A percentile compares a stretch with the other conserved stretches of the same genome.
These are phyloP conservation scores for Montipora capitata DNA, from an alignment of 92 coral and sea anemone genomes.

Conservation along the genomic window DNA sequence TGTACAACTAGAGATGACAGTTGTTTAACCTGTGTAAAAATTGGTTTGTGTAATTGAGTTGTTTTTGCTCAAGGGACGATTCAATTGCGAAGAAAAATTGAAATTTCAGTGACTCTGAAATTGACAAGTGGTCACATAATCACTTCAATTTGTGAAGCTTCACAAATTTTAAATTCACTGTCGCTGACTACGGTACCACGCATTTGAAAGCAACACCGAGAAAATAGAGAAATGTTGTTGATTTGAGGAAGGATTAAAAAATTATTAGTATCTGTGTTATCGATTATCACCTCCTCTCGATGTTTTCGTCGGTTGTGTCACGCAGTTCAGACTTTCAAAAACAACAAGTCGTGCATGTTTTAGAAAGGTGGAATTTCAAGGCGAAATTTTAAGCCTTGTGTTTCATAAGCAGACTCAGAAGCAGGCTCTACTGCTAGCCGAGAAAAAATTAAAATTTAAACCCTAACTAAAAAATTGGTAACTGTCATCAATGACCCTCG, in stretches of 20 bases:
- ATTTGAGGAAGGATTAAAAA: no score
- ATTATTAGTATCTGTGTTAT: no score
- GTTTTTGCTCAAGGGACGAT: not conserved
- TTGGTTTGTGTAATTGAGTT: no score
- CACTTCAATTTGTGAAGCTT: slow-evolving; percentile 8
- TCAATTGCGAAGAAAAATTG: not conserved
- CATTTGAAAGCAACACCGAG: no score
- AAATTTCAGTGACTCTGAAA: slow-evolving; percentile 1
- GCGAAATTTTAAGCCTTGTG: not conserved
- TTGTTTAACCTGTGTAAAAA: no score
- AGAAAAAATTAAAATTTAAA: not conserved
- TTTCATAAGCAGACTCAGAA: not conserved
- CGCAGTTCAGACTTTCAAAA: no score
- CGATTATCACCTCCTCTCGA: no score
- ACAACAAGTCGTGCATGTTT: no score
- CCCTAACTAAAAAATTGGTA: not conserved
- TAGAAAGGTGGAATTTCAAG: no score
- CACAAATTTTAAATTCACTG: slow-evolving; percentile 7
- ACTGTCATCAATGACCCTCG: not conserved
- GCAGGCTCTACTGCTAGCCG: not conserved
- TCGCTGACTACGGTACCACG: not conserved
- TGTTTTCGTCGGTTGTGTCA: no score
- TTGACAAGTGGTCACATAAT: slow-evolving; percentile 8
- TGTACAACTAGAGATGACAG: no score
- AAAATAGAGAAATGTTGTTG: no score